Evolutionary conservation across 2,113 vertebrate species (phyloP), one percentile per base, ranked within the genome.

Genomic region (Hucho hucho): DNA sequence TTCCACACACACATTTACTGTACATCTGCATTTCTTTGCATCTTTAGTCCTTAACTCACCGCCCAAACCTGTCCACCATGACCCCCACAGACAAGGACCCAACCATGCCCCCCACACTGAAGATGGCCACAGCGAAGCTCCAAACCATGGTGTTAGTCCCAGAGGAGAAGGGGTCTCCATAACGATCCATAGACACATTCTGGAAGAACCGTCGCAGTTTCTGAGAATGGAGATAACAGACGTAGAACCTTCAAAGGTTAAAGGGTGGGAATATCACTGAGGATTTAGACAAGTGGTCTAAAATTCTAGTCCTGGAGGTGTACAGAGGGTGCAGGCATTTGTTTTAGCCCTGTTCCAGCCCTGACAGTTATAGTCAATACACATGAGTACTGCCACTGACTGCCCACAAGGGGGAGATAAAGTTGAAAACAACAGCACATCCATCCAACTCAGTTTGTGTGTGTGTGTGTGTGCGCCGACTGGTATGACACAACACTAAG

Each of bases 91-190:
- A 95, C 79, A 98, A 93, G 20, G 98, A 97, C 2, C 98, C 97
- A 0, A 94, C 74, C 97, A 99, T 99, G 1, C 98, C 97, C n/a
- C 98, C 98, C 1, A 96, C 93, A 0, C 96, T 95, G 89, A 99
- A 99, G 75, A 99, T 95, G 58, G 98, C 93, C 78, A 99, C 97
- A 3, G 96, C 92, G 64, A 98, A 81, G 6, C 96, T 95, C 96
- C 96, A 99, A 2, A 99, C 75, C 1, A 90, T 86, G 0, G 94
- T 96, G 37, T 89, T 88, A 0, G 94, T 37, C 0, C 75, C 77
- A 0, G 5, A 0, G 0, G 78, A 84, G 43, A 93, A 94, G 0
- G 1, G 4, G 0, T 69, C 0, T 0, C 85, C 75, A 0, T 76
- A 89, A 0, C 91, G 91, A 0, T 84, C 81, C 3, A 77, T 37